Percentiles rank a stretch among this genome's conserved stretches.
phyloP scores from a whole-genome alignment of 2,797 vertebrate species.

The Lagorchestes hirsutus region DNA sequence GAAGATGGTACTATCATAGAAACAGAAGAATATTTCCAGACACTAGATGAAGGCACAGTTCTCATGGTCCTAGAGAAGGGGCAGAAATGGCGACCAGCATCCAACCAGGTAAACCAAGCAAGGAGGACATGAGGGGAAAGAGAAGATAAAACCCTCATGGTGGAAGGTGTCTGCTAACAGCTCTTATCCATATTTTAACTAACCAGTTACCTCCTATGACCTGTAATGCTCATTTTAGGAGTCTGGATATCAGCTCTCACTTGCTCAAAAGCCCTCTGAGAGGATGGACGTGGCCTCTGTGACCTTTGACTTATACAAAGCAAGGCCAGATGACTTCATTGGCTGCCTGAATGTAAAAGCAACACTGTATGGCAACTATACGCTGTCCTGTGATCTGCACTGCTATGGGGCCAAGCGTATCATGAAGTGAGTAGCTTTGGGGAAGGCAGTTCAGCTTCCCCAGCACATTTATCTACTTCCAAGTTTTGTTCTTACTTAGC shows the following conservation, averaged over 20 bases:
- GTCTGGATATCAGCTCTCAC: constrained; percentile 26
- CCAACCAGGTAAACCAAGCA: constrained; percentile 76
- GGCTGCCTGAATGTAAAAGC: constrained; percentile 95
- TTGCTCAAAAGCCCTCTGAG: constrained; percentile 74
- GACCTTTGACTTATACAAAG: constrained; percentile 96
- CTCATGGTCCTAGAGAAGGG: constrained; percentile 92
- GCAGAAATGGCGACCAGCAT: constrained; percentile 89
- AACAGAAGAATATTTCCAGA: constrained; percentile 93
- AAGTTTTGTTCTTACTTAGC: background rate
- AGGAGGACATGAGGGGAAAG: background rate
- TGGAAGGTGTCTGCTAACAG: background rate
- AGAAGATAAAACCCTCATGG: background rate
- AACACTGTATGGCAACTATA: constrained; percentile 92
- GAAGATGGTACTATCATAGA: constrained; percentile 95
- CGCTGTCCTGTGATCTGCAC: constrained; percentile 92
- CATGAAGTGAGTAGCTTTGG: constrained; percentile 89
- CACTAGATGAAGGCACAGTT: constrained; percentile 89
- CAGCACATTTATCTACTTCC: background rate
- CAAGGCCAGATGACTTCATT: constrained; percentile 92
- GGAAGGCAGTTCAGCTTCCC: background rate
- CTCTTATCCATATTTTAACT: background rate
- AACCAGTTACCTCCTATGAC: background rate
- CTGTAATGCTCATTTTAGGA: constrained; percentile 34
- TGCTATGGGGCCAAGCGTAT: constrained; percentile 92
- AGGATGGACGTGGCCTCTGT: constrained; percentile 93